Base-by-base conservation (phyloP, 2,888 invertebrate genomes). In the Arctia plantaginis region DNA sequence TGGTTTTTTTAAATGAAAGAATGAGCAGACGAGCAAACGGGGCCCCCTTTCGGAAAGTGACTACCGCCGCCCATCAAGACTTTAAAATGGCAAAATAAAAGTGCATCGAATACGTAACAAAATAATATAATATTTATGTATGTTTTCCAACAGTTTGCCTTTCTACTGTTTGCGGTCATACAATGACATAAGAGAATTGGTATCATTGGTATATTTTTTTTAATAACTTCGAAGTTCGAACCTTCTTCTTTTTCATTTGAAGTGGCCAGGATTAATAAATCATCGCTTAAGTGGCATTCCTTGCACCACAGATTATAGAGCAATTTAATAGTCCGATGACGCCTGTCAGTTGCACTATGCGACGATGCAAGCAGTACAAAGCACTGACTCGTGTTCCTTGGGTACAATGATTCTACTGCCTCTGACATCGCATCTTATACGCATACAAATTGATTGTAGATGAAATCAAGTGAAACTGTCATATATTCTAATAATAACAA, bases 371-470 rank as follows among this genome's bases (percentile, higher is more conserved):
- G 55, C 33, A 67, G 35, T 35, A 27, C 27, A 35, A 47, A 23
- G 8, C 23, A n/a, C 51, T 0, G 44, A 59, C 13, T 69, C 73
- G 30, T 55, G 69, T 51, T 47, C 30, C 30, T 64, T 65, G 65
- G 69, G 20, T 30, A 69, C 64, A 62, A n/a, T 65, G 23, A 51
- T 23, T 41, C 13, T 41, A 20, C 65, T 73, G 73, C 15, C 51
- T 20, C 27, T 69, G 73, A 66, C 65, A 73, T 47, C 27, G 23
- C 64, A 65, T 73, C 69, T 69, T 69, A 51, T 23, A 65, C 55
- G 27, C 51, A 33, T 59, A 23, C 18, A 35, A 44, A 47, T 64
- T 44, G 68, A 64, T 71, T 44, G 30, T 30, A 62, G 2, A n/a
- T 35, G 64, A 18, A 69, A 13, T 39, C 18, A 39, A 59, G 35